A percentile compares a stretch with the other conserved stretches of the same genome.
Evolutionary conservation across 2,888 invertebrate species (phyloP).

Genomic region (Chrysina gloriosa): DNA sequence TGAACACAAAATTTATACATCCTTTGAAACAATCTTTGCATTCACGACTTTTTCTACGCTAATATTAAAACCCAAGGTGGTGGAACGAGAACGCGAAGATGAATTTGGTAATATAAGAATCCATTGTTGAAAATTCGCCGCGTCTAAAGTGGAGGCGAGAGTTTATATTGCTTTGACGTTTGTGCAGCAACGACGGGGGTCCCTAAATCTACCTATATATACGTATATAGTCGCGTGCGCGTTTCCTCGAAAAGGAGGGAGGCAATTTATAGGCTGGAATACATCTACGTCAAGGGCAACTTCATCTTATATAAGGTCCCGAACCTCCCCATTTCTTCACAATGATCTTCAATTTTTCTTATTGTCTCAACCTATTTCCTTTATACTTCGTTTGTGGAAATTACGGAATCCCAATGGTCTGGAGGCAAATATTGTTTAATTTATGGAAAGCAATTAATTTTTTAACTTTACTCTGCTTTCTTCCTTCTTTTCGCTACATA

Average conservation of each 20-base stretch:
- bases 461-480: too few relatives aligned
- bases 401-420: neutral
- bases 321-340: constrained; percentile 41
- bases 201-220: constrained; percentile 32
- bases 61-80: neutral
- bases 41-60: neutral
- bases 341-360: constrained; percentile 45
- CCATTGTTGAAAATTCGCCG: neutral
- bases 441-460: constrained; percentile 2
- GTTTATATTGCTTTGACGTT: constrained; percentile 19
- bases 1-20: neutral
- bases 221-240: constrained; percentile 3
- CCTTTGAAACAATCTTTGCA: constrained; percentile 4
- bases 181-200: neutral
- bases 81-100: constrained; percentile 8
- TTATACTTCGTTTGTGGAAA: constrained; percentile 41
- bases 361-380: constrained; percentile 43
- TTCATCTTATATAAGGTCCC: constrained; percentile 43
- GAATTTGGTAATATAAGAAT: constrained; percentile 20
- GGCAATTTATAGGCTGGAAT: constrained; percentile 46
- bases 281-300: constrained; percentile 44
- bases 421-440: constrained; percentile 21
- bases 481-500: neutral
- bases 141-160: neutral
- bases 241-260: constrained; percentile 32